Evolutionary conservation across 2,888 invertebrate genomes (phyloP).

Genomic region (Drosophila mimica): DNA sequence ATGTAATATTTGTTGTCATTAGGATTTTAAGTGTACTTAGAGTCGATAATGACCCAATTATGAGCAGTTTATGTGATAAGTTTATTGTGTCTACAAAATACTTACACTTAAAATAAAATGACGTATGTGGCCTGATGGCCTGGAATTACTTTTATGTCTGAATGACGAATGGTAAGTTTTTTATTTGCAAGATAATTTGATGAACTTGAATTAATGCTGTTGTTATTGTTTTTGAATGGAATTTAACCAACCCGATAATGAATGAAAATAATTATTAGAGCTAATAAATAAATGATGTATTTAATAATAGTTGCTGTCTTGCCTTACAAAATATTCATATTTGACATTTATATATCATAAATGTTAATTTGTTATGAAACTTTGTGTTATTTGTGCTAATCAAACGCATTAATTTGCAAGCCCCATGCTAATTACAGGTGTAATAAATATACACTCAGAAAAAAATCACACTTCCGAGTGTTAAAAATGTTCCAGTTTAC

Average conservation of each 20-base stretch:
- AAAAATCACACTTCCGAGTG: background rate
- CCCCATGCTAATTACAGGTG: background rate
- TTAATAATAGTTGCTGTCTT: background rate
- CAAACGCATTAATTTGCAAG: background rate
- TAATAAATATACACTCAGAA: background rate
- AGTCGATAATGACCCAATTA: slow-evolving; percentile 25
- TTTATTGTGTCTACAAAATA: background rate
- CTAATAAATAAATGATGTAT: background rate
- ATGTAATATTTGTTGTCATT: background rate
- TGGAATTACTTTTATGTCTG: background rate
- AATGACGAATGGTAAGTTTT: background rate
- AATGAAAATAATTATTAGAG: background rate
- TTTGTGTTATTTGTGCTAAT: background rate
- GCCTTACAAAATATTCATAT: background rate
- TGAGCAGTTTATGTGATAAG: background rate
- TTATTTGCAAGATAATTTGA: background rate
- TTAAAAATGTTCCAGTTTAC: background rate
- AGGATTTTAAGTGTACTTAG: slow-evolving; percentile 3
- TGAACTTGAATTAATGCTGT: background rate
- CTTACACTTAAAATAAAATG: background rate
- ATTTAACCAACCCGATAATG: background rate
- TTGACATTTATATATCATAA: background rate
- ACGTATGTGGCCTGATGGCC: background rate
- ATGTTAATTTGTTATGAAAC: background rate
- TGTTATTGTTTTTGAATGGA: background rate